Conservation (phyloP, 2,113 vertebrate genomes). For the Enhydra lutris region DNA sequence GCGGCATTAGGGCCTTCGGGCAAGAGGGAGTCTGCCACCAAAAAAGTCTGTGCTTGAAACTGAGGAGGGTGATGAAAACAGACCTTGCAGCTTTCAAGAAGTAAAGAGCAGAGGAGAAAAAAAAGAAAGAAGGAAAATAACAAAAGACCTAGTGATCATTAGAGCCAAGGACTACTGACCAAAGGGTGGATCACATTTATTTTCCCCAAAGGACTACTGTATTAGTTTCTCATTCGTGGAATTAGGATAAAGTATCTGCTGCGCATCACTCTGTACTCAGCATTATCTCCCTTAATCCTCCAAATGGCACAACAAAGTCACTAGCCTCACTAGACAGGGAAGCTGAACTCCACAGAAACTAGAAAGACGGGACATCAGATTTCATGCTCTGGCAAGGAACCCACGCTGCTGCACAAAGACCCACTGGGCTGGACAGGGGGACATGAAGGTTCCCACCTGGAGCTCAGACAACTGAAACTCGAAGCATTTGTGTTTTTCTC, state of each 20-base stretch:
- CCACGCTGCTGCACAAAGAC: not conserved
- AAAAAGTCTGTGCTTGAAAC: constrained; percentile 6
- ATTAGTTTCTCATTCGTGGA: not conserved
- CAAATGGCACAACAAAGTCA: too few relatives aligned
- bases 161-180: not conserved
- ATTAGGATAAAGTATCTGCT: not conserved
- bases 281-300: not conserved
- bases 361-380: not conserved
- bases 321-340: not conserved
- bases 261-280: not conserved
- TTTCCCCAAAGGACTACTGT: not conserved
- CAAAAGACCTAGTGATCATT: not conserved
- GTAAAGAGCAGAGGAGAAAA: not conserved
- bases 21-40: not conserved
- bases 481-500: not conserved
- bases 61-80: not conserved
- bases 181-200: not conserved
- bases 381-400: too few relatives aligned
- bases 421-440: accelerated
- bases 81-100: constrained; percentile 46
- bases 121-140: not conserved
- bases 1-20: not conserved
- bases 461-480: not conserved
- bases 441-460: not conserved
- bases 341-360: not conserved